Conservation (phyloP, 2,888 invertebrate genomes). For the Pristionchus maxplancki region DNA sequence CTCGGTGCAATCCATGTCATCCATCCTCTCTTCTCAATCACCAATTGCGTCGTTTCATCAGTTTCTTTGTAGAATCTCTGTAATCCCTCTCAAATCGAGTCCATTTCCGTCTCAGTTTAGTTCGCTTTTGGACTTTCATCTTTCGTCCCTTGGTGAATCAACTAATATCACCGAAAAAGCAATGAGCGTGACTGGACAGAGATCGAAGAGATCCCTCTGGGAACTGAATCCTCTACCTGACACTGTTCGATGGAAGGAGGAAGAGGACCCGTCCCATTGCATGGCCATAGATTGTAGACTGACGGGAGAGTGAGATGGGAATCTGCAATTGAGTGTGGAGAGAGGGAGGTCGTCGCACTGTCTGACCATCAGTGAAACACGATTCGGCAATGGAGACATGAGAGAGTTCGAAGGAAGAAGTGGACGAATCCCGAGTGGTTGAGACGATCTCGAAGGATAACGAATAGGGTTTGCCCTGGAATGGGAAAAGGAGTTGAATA, state of each 20-base stretch:
- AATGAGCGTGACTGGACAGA: neutral
- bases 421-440: neutral
- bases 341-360: neutral
- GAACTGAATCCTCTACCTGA: neutral
- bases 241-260: slow-evolving; percentile 44
- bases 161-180: neutral
- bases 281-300: slow-evolving; percentile 43
- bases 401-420: neutral
- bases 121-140: neutral
- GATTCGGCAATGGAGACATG: slow-evolving; percentile 16
- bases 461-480: neutral
- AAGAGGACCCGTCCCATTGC: slow-evolving; percentile 19
- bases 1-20: slow-evolving; percentile 18
- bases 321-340: neutral
- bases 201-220: neutral
- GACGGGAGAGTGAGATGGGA: neutral
- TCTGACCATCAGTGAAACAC: neutral
- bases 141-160: neutral
- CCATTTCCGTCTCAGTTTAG: neutral
- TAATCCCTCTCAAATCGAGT: neutral
- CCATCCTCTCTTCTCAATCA: slow-evolving; percentile 41
- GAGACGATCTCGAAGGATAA: neutral
- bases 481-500: neutral
- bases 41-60: slow-evolving; percentile 10
- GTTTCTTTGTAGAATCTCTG: slow-evolving; percentile 47